phyloP scores from a whole-genome alignment of 2,797 vertebrate species.

The Carduelis carduelis region DNA sequence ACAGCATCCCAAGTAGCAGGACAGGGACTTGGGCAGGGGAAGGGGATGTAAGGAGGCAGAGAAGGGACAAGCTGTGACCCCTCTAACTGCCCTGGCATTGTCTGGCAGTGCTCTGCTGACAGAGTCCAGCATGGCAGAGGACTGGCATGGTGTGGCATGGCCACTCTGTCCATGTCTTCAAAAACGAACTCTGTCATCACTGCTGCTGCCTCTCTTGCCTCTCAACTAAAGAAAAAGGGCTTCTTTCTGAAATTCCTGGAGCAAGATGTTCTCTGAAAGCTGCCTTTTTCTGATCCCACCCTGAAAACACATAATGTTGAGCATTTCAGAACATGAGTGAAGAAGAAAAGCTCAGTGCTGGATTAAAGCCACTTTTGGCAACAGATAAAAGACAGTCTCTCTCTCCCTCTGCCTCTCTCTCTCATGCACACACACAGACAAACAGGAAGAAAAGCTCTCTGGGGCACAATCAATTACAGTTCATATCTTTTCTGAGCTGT shows the following conservation, averaged over 20 bases:
- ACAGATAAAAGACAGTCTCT: slow-evolving; percentile 53
- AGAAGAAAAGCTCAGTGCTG: slow-evolving; percentile 19
- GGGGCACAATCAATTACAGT: slow-evolving; percentile 44
- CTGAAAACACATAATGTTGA: not conserved
- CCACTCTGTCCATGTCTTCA: not conserved
- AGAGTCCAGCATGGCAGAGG: not conserved
- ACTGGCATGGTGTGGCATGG: rapidly evolving
- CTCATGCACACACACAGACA: not conserved
- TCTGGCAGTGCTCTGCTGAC: not conserved
- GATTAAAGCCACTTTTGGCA: slow-evolving; percentile 45
- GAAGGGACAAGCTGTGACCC: not conserved
- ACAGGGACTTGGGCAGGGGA: not conserved
- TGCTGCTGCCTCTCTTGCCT: not conserved
- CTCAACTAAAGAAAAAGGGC: not conserved
- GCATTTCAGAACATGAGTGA: not conserved
- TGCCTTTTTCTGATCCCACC: not conserved
- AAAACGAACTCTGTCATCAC: not conserved
- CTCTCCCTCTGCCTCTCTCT: not conserved
- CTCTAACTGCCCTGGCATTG: not conserved
- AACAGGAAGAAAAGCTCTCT: slow-evolving; percentile 37
- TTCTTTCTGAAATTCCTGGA: not conserved
- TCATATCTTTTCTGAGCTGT: slow-evolving; percentile 43
- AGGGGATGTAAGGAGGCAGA: not conserved
- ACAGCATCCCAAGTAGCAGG: rapidly evolving
- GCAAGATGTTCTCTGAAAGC: not conserved